Conservation (phyloP, 2,113 vertebrate species). For the Tychaedon coryphoeus region DNA sequence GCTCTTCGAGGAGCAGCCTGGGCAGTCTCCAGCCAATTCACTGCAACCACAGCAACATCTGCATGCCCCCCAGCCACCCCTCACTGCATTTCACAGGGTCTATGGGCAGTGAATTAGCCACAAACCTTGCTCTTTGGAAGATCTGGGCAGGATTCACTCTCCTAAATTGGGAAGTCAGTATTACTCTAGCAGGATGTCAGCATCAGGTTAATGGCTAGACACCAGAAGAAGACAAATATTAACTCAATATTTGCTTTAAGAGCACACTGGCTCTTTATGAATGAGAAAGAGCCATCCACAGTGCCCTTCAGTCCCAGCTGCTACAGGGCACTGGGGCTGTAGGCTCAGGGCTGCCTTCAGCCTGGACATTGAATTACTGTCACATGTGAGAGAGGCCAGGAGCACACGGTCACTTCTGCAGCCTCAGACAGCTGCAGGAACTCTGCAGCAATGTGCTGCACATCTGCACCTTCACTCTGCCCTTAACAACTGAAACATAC, state of each 20-base stretch:
- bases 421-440: background rate
- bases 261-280: background rate
- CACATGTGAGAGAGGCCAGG: background rate
- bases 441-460: background rate
- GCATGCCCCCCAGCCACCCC: background rate
- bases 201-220: background rate
- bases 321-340: background rate
- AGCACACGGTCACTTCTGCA: accelerated
- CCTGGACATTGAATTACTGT: background rate
- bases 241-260: background rate
- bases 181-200: background rate
- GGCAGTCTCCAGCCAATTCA: background rate
- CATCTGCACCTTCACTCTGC: background rate
- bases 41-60: background rate
- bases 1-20: background rate
- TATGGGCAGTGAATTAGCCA: background rate
- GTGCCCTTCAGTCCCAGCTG: background rate
- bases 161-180: background rate
- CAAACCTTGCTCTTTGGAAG: background rate
- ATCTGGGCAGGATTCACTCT: conserved; percentile 3
- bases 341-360: background rate
- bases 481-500: background rate
- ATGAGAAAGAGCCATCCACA: background rate
- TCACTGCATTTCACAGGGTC: background rate
- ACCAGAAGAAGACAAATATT: background rate